phyloP scores from a whole-genome alignment of 2,888 invertebrate genomes.

The Cheilosia grossa region DNA sequence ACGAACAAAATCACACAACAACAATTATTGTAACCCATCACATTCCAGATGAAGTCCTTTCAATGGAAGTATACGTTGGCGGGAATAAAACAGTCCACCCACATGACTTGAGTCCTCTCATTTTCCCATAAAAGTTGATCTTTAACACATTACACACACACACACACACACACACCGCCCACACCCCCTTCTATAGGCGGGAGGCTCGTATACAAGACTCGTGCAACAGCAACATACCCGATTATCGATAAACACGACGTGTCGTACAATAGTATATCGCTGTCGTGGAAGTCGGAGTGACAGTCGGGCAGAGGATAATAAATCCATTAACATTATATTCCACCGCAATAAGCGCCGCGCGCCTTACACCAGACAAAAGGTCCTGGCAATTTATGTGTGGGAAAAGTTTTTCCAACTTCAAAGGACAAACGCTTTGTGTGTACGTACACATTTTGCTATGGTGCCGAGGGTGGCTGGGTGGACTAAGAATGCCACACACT shows the following conservation, averaged over 20 bases:
- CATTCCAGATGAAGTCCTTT: slow-evolving; percentile 71
- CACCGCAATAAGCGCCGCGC: slow-evolving; percentile 70
- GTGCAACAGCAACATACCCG: slow-evolving; percentile 45
- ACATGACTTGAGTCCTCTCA: slow-evolving; percentile 35
- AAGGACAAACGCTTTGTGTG: slow-evolving; percentile 56
- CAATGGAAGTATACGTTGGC: slow-evolving; percentile 40
- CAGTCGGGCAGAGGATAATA: slow-evolving; percentile 72
- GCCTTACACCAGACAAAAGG: slow-evolving; percentile 68
- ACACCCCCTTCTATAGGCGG: slow-evolving; percentile 44
- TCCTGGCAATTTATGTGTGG: slow-evolving; percentile 68
- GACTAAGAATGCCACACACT: background rate
- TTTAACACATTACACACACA: slow-evolving; percentile 44
- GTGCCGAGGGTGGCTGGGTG: slow-evolving; percentile 5
- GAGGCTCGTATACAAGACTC: slow-evolving; percentile 19
- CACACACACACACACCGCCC: slow-evolving; percentile 32
- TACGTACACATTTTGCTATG: slow-evolving; percentile 19
- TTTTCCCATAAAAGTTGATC: slow-evolving; percentile 63
- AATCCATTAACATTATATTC: slow-evolving; percentile 74
- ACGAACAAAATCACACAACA: slow-evolving; percentile 66
- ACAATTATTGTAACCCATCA: slow-evolving; percentile 68
- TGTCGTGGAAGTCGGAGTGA: slow-evolving; percentile 24
- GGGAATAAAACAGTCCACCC: slow-evolving; percentile 27
- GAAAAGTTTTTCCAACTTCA: slow-evolving; percentile 70
- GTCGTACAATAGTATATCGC: slow-evolving; percentile 20
- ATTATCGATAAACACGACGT: slow-evolving; percentile 57